Percentiles rank a stretch among this genome's conserved stretches.
These are phyloP conservation scores for Argyra leucocephala DNA, from an alignment of 2,888 invertebrate genomes.

Conservation along the genomic window DNA sequence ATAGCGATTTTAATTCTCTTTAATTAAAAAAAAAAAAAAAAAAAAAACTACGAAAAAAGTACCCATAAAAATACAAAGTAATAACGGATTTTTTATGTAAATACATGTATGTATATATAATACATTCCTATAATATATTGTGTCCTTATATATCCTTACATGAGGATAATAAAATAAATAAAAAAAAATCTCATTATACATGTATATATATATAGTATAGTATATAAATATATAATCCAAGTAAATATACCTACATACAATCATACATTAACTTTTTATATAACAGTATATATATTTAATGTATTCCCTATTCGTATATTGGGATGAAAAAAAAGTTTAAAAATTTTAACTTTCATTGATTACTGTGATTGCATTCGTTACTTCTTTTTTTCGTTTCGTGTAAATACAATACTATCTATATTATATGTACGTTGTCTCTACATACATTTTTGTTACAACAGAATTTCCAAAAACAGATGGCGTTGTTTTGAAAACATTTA, in stretches of 20 bases:
- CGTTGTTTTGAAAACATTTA: background rate
- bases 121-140: too few species aligned
- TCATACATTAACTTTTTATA: too few species aligned
- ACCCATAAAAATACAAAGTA: background rate
- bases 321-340: background rate
- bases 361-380: background rate
- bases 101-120: background rate
- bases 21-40: constrained; percentile 2
- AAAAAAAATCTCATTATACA: background rate
- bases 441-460: too few species aligned
- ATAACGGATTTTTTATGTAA: background rate
- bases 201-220: too few species aligned
- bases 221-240: too few species aligned
- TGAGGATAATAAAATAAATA: background rate
- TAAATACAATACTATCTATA: too few species aligned
- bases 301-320: background rate
- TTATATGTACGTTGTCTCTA: too few species aligned
- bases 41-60: too few species aligned
- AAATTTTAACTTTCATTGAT: background rate
- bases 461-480: background rate
- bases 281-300: background rate
- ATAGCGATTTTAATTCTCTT: background rate
- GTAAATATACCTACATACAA: too few species aligned
- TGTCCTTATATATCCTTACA: background rate
- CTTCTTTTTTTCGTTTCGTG: background rate